Conservation (phyloP, 1,140 invertebrate genomes). For the Brachionus rotundiformis region DNA sequence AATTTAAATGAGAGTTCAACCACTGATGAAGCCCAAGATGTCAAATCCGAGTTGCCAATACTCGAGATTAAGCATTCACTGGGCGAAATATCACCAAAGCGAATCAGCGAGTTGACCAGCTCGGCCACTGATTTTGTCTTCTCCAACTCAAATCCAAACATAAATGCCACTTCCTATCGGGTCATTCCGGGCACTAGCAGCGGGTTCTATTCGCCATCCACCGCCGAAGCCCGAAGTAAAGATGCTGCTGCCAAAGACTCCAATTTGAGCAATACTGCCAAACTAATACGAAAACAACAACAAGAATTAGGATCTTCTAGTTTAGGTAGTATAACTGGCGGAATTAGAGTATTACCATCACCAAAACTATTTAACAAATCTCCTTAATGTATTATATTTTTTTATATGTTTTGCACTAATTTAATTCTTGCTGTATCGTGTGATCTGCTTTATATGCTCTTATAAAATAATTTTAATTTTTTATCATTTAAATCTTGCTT, state of each 20-base stretch:
- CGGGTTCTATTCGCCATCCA: slow-evolving; percentile 29
- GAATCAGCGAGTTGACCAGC: slow-evolving; percentile 4
- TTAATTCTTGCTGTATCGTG: slow-evolving; percentile 12
- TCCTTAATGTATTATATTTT: slow-evolving; percentile 36
- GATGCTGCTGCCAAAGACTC: slow-evolving; percentile 38
- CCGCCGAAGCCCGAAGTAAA: neutral
- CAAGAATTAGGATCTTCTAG: slow-evolving; percentile 22
- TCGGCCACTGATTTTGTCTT: slow-evolving; percentile 19
- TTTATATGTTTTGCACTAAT: neutral
- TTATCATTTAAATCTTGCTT: neutral
- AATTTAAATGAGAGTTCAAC: neutral
- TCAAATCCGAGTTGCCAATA: slow-evolving; percentile 16
- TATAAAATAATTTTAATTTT: neutral
- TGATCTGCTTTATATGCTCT: slow-evolving; percentile 40
- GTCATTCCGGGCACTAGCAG: neutral
- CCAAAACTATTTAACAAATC: neutral
- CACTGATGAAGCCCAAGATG: neutral
- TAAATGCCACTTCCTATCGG: slow-evolving; percentile 9
- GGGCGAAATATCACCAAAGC: neutral
- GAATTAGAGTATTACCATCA: slow-evolving; percentile 49
- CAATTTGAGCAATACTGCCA: slow-evolving; percentile 25
- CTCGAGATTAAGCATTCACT: slow-evolving; percentile 4
- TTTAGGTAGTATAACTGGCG: slow-evolving; percentile 50
- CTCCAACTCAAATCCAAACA: slow-evolving; percentile 7
- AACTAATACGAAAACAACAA: slow-evolving; percentile 18